Evolutionary conservation across 2,113 vertebrate genomes (phyloP).

Genomic region (Platycercus adscitus): DNA sequence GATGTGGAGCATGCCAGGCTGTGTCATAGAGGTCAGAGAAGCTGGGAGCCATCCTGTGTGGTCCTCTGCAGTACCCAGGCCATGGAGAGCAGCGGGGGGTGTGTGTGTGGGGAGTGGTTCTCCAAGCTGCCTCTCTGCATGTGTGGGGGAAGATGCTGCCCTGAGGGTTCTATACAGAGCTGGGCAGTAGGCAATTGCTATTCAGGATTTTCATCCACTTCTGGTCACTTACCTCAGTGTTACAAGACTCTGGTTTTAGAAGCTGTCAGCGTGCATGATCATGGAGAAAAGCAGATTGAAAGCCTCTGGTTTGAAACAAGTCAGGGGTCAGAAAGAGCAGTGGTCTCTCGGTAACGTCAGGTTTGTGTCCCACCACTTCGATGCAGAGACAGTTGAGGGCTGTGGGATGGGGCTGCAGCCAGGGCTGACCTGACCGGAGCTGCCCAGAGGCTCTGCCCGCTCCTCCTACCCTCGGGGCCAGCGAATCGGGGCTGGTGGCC

Average conservation of each 20-base stretch:
- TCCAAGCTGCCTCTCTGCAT: background rate
- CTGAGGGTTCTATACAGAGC: background rate
- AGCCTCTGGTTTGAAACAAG: background rate
- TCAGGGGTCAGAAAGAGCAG: background rate
- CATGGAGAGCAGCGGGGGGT: background rate
- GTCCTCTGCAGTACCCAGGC: background rate
- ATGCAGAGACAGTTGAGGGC: background rate
- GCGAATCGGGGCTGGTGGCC: background rate
- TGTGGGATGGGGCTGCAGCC: background rate
- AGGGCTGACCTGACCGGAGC: accelerated
- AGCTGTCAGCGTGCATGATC: accelerated
- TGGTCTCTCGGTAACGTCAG: background rate
- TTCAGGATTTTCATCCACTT: background rate
- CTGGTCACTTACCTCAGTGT: background rate
- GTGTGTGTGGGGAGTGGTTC: no score
- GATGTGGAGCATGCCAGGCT: background rate
- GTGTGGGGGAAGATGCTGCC: background rate
- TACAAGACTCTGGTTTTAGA: background rate
- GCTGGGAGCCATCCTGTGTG: background rate
- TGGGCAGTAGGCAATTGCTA: background rate
- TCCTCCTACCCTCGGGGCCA: background rate
- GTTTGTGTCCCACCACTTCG: background rate
- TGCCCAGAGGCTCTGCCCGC: background rate
- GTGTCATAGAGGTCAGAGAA: background rate
- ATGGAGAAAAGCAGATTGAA: background rate